These are phyloP conservation scores for Gavia stellata DNA, from an alignment of 2,113 vertebrate genomes.

Conservation along the genomic window DNA sequence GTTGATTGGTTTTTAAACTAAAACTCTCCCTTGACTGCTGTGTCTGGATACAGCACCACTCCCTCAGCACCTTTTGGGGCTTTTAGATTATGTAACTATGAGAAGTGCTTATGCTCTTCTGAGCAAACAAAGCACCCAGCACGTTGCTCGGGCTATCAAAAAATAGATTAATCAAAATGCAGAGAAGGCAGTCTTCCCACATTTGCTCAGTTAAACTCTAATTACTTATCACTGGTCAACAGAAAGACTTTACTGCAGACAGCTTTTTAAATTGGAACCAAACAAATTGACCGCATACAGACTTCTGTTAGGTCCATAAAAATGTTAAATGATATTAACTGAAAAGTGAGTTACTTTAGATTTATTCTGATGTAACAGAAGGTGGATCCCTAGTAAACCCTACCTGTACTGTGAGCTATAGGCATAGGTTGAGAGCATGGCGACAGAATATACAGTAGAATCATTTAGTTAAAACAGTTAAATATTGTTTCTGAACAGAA, in stretches of 20 bases:
- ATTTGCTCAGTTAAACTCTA: not conserved
- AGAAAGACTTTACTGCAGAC: not conserved
- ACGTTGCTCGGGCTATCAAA: not conserved
- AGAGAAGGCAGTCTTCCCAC: not conserved
- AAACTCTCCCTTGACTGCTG: not conserved
- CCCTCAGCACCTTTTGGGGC: not conserved
- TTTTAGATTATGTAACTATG: not conserved
- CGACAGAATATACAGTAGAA: not conserved
- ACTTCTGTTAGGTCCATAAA: not conserved
- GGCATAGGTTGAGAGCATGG: not conserved
- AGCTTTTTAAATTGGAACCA: not conserved
- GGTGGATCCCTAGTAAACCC: not conserved
- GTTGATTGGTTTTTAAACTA: not conserved
- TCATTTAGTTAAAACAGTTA: not conserved
- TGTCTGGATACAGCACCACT: not conserved
- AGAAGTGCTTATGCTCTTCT: not conserved
- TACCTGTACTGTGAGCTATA: not conserved
- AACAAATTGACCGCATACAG: not conserved
- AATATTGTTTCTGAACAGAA: not conserved
- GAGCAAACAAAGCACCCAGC: not conserved
- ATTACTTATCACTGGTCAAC: not conserved
- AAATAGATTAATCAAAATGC: not conserved
- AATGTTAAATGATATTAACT: not conserved
- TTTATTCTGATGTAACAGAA: not conserved
- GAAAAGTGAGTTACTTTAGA: not conserved